Conservation (phyloP, 2,888 invertebrate genomes). For the Melanchra persicariae region DNA sequence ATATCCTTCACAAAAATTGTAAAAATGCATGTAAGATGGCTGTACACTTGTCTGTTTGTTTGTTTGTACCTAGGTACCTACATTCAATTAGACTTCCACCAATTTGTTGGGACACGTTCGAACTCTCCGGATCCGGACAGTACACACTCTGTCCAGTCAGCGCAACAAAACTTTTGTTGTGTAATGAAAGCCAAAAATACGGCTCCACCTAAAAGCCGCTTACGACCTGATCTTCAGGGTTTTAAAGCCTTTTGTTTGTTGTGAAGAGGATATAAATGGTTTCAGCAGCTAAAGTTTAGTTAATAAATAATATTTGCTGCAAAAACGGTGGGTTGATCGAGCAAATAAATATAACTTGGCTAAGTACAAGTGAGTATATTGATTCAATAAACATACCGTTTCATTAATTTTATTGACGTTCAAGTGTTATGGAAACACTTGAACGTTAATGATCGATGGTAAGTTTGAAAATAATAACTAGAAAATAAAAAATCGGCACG, state of each 20-base stretch:
- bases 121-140: constrained; percentile 36
- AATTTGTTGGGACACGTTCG: constrained; percentile 64
- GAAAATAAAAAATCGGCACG: background rate
- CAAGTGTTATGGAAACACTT: too few relatives aligned
- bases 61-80: constrained; percentile 41
- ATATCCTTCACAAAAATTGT: background rate
- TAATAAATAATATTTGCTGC: background rate
- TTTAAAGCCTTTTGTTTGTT: constrained; percentile 7
- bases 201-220: constrained; percentile 23
- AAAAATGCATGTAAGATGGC: background rate
- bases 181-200: constrained; percentile 45
- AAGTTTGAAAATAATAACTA: background rate
- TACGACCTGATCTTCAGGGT: constrained; percentile 8
- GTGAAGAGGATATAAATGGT: background rate
- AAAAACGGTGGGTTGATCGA: background rate
- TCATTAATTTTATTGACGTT: constrained; percentile 3
- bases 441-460: too few relatives aligned
- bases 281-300: background rate
- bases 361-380: background rate
- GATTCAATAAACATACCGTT: background rate
- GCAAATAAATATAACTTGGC: background rate
- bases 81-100: constrained; percentile 72
- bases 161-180: constrained; percentile 53
- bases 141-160: constrained; percentile 44
- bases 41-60: background rate